Percentiles rank a stretch among this genome's conserved stretches.
Evolutionary conservation across 2,797 vertebrate species (phyloP).

Genomic region (Sparus aurata): DNA sequence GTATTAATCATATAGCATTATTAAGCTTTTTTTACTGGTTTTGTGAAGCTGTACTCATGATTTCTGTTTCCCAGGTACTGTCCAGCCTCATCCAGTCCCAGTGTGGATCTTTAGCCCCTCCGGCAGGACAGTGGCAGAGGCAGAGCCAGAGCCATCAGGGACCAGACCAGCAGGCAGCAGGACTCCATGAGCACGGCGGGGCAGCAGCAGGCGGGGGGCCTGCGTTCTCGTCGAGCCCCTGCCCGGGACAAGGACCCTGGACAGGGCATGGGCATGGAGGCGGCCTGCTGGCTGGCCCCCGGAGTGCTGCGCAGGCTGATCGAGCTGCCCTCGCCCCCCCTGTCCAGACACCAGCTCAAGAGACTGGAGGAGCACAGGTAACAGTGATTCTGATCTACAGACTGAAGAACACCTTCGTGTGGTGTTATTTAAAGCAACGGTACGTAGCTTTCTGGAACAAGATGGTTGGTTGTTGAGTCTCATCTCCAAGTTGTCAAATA

Average conservation of each 20-base stretch:
- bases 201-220: conserved; percentile 83
- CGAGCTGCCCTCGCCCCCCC: conserved; percentile 92
- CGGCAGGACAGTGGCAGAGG: conserved; percentile 76
- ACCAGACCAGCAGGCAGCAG: conserved; percentile 64
- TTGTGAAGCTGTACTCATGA: neutral
- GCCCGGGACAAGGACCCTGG: conserved; percentile 87
- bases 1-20: no score
- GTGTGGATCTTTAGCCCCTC: conserved; percentile 71
- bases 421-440: neutral
- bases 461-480: no score
- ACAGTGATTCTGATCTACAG: neutral
- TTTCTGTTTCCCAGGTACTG: conserved; percentile 8
- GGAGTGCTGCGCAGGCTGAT: conserved; percentile 89
- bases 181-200: conserved; percentile 89
- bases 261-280: conserved; percentile 85
- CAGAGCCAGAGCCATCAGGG: conserved; percentile 65
- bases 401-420: neutral
- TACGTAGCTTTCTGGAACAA: no score
- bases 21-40: neutral
- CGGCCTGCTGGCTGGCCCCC: conserved; percentile 84
- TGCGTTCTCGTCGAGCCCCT: conserved; percentile 88
- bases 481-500: no score
- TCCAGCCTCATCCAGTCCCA: conserved; percentile 48
- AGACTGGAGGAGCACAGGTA: conserved; percentile 95
- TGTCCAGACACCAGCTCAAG: conserved; percentile 95